Evolutionary conservation across 2,888 invertebrate species (phyloP).

Genomic region (Taenaris catops): DNA sequence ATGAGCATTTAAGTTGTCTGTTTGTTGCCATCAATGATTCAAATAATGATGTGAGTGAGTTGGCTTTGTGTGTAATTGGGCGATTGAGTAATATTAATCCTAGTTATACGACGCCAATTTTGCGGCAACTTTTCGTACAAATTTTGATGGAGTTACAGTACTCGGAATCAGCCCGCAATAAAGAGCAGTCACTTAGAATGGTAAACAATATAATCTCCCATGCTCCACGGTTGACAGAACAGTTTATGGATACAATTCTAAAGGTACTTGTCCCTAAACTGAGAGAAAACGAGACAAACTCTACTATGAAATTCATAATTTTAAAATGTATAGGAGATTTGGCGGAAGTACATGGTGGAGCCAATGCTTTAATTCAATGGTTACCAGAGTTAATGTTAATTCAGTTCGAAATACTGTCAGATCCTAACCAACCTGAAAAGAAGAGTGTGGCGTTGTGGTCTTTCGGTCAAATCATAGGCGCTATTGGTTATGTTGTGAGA

Average conservation of each 20-base stretch:
- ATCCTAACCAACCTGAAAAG: slow-evolving; percentile 96
- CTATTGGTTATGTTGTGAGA: slow-evolving; percentile 96
- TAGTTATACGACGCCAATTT: slow-evolving; percentile 97
- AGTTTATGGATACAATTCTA: slow-evolving; percentile 96
- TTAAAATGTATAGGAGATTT: slow-evolving; percentile 96
- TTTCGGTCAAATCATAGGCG: slow-evolving; percentile 96
- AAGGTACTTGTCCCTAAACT: slow-evolving; percentile 94
- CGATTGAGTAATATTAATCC: slow-evolving; percentile 96
- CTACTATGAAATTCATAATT: slow-evolving; percentile 94
- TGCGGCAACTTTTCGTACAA: slow-evolving; percentile 95
- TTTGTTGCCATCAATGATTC: slow-evolving; percentile 98
- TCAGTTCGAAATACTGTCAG: slow-evolving; percentile 95
- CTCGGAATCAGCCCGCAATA: slow-evolving; percentile 96
- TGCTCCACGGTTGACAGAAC: slow-evolving; percentile 95
- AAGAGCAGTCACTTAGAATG: slow-evolving; percentile 97
- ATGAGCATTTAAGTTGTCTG: slow-evolving; percentile 94
- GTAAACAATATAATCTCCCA: slow-evolving; percentile 96
- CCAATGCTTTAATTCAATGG: slow-evolving; percentile 93
- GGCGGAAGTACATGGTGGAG: slow-evolving; percentile 93
- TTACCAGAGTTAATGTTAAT: slow-evolving; percentile 93
- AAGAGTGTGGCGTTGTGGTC: slow-evolving; percentile 97
- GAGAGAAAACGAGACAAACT: slow-evolving; percentile 92
- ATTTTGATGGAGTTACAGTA: slow-evolving; percentile 95
- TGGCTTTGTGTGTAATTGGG: slow-evolving; percentile 95
- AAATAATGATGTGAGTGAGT: slow-evolving; percentile 95